Evolutionary conservation across 2,113 vertebrate species (phyloP).

Genomic region (Lonchura striata): DNA sequence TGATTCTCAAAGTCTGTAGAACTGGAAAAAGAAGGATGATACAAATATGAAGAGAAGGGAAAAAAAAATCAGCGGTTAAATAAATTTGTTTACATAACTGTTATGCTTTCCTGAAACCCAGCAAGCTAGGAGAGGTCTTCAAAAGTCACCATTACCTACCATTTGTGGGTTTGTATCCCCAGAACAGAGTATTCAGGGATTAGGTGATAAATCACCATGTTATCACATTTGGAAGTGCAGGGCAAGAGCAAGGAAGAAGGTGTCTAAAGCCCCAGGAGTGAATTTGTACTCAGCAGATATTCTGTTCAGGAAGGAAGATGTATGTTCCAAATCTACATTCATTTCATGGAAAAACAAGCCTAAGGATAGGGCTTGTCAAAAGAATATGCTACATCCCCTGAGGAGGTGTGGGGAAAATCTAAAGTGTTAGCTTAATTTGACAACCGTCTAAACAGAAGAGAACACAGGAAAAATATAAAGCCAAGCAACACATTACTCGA

Average conservation of each 20-base stretch:
- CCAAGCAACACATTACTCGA: neutral
- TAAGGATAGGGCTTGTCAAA: neutral
- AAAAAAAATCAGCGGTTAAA: neutral
- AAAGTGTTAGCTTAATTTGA: neutral
- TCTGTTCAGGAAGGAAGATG: neutral
- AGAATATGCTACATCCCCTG: neutral
- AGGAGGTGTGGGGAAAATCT: neutral
- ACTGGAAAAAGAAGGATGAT: neutral
- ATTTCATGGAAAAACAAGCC: neutral
- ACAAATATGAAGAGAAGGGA: neutral
- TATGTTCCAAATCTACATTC: neutral
- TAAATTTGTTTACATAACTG: neutral
- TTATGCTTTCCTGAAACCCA: neutral
- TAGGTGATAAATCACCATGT: neutral
- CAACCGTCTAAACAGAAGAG: neutral
- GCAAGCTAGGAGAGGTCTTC: neutral
- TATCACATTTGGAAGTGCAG: neutral
- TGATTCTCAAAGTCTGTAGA: neutral
- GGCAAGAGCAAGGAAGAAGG: neutral
- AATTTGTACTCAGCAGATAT: neutral
- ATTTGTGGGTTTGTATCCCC: neutral
- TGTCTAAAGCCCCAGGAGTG: neutral
- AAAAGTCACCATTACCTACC: neutral
- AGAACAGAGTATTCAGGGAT: neutral
- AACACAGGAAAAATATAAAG: neutral